Evolutionary conservation across 2,797 vertebrate genomes (phyloP).

Genomic region (Melanotaenia nigrans): DNA sequence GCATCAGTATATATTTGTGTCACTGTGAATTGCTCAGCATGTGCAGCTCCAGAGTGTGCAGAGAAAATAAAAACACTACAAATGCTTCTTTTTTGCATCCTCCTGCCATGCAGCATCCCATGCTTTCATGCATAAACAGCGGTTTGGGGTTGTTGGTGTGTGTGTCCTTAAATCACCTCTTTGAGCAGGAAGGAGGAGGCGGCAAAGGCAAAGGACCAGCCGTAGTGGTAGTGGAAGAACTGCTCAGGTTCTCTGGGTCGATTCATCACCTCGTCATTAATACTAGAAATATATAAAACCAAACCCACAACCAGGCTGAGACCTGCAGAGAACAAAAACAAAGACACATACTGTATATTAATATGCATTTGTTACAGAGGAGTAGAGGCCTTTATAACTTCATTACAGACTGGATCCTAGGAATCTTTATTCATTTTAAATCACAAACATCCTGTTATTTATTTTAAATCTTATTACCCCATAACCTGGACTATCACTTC

Average conservation of each 20-base stretch:
- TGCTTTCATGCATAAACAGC: neutral
- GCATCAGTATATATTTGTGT: slow-evolving; percentile 29
- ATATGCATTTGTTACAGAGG: neutral
- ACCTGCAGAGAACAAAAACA: slow-evolving; percentile 73
- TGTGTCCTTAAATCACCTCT: slow-evolving; percentile 80
- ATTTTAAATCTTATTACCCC: neutral
- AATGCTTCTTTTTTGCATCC: neutral
- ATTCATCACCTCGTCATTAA: slow-evolving; percentile 95
- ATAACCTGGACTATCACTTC: neutral
- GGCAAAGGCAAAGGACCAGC: slow-evolving; percentile 93
- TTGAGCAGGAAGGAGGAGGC: slow-evolving; percentile 93
- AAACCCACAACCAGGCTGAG: slow-evolving; percentile 91
- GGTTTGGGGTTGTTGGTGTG: neutral
- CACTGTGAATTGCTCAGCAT: slow-evolving; percentile 2
- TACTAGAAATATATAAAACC: slow-evolving; percentile 93
- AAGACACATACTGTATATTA: slow-evolving; percentile 8
- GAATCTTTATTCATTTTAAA: neutral
- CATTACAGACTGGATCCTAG: neutral
- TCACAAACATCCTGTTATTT: neutral
- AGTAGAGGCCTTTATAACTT: neutral
- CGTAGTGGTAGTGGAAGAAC: slow-evolving; percentile 91
- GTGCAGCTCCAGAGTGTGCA: slow-evolving; percentile 3
- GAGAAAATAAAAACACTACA: neutral
- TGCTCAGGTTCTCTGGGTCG: slow-evolving; percentile 89
- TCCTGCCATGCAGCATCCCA: neutral